Base-by-base conservation (phyloP, 2,888 invertebrate species). In the Melitaea athalia region DNA sequence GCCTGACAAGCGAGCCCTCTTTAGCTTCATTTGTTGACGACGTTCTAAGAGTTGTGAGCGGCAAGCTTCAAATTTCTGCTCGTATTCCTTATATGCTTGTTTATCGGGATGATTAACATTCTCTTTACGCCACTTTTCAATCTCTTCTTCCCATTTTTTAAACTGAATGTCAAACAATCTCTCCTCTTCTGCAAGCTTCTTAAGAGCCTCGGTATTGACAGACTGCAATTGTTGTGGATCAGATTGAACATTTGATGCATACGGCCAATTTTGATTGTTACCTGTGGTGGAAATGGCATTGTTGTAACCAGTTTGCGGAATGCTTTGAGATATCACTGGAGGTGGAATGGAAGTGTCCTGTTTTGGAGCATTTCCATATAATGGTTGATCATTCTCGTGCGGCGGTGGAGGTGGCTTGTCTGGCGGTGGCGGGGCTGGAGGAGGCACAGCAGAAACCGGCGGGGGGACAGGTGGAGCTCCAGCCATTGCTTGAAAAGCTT, bases 51-150 rank as follows among this genome's bases (percentile, higher is more conserved):
- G 89, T 79, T 97, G 96, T 75, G 95, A 94, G 17, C 97, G 94
- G 92, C 97, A 98, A 49, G 95, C 94, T 81, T 97, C 96, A 95
- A 98, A 98, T 85, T 97, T 97, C 63, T 96, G 94, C 86, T 98
- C 97, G 86, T 98, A 98, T 79, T 97, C 95, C 77, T 94, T 94
- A 81, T 97, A 97, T 76, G 97, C 96, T 86, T 95, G 95, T 86
- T 96, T 97, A 84, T 98, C 98, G 0, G 98, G 98, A 91, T 98
- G 98, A 85, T 97, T 96, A 47, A 95, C 96, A 91, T 98, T 98
- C 80, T 98, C 97, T 72, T 95, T 95, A 83, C 97, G 97, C 98
- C 98, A 98, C 78, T 96, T 96, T 79, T 96, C 95, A 85, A 98
- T 98, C 84, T 98, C 97, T 76, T 96, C 95, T 87, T 98, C 98